Evolutionary conservation across 2,797 vertebrate genomes (phyloP), one percentile per base, ranked within the genome.

Genomic region (Arnoldichthys spilopterus): DNA sequence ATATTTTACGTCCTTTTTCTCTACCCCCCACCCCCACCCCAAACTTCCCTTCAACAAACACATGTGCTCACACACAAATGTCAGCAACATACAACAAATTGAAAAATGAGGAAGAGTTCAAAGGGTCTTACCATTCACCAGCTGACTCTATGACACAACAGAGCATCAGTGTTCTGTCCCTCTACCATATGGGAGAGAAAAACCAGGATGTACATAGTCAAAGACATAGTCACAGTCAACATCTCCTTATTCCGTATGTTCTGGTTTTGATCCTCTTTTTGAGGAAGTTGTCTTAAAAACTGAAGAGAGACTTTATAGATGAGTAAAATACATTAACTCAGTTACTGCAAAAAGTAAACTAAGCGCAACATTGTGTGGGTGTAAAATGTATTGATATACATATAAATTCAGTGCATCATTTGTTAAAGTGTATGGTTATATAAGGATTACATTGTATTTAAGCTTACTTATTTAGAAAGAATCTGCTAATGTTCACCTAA

Each of bases 31-130:
- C 37, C 16, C 16, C 34, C 3, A 20, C 7, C 37, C 4, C 5
- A 2, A 2, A 26, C 26, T 26, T 24, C 56, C 18, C 61, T 37
- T 6, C 26, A 30, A 62, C 28, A 20, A 1, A 1, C 59, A n/a
- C 32, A 12, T 20, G 16, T 32, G 54, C 18, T 20, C 18, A 30
- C 47, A 30, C 54, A 43, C 26, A 22, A 1, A 26, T 58, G 76
- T 71, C 70, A 79, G 6, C 9, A 47, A 20, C 47, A 8, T 77
- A 63, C 58, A 78, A 77, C 30, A 24, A 4, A 49, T 20, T 83
- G 84, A 85, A 76, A 79, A 74, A 85, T 85, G 84, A 81, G 70
- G 13, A 71, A 40, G 20, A 66, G 84, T 78, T 85, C 84, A 85
- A 77, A 85, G 79, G 61, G 84, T 81, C 76, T 61, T 68, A 4